Evolutionary conservation across 1,140 invertebrate genomes (phyloP), one percentile per base, ranked within the genome.

Genomic region (Zeugodacus cucurbitae): DNA sequence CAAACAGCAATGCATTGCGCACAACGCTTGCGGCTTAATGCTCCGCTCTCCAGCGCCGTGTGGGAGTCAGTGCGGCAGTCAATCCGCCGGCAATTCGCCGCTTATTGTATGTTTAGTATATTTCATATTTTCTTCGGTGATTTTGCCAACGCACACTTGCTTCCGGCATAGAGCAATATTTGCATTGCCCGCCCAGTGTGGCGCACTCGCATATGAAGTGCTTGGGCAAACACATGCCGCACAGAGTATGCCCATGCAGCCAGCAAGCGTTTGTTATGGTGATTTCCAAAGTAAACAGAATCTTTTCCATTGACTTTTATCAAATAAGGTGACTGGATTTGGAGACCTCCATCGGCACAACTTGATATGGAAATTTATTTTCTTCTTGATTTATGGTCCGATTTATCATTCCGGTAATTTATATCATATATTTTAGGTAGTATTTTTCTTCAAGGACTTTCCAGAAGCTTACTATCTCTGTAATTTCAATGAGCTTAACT

Each of bases 81-180:
- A 48, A 41, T n/a, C 74, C 14, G 41, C 22, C 74, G 6, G 74
- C 74, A 14, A 48, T 82, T 82, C 34, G 44, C 74, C 74, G n/a
- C 10, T 82, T 82, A 20, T 48, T 82, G 74, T 82, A 26, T 82
- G 74, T 82, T 82, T 82, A 82, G 74, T 82, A 82, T 82, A 82
- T 82, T 82, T 54, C 74, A 82, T 82, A 48, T 82, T 82, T 82
- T 82, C 22, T 41, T 82, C 41, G 48, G 74, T 82, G 41, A 44
- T 48, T 48, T 48, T 48, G 34, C 41, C 37, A 37, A 44, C 41
- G n/a, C 41, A 82, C 41, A 37, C 37, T n/a, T 44, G 74, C 74
- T 41, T 5, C 22, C 22, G 14, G 74, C 74, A 1, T 82, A 48
- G 41, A 44, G 41, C 34, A 82, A 82, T 82, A 48, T 82, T 82